These are phyloP conservation scores for Plusia festucae DNA, from an alignment of 2,888 invertebrate species.

Conservation along the genomic window DNA sequence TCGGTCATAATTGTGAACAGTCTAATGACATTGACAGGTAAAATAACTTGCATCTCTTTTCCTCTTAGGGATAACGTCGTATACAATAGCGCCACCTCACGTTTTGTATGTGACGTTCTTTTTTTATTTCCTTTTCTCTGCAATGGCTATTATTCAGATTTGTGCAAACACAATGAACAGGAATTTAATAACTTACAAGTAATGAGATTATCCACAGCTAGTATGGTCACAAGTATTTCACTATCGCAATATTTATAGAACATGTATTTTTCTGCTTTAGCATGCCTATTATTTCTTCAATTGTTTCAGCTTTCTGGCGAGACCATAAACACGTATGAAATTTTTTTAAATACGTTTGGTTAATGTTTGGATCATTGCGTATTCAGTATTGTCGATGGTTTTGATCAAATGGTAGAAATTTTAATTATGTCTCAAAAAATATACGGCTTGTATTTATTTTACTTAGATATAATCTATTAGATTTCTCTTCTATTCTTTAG, in stretches of 20 bases:
- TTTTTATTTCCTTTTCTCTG: slow-evolving; percentile 59
- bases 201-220: slow-evolving; percentile 55
- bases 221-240: slow-evolving; percentile 60
- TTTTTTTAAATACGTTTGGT: slow-evolving; percentile 28
- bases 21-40: slow-evolving; percentile 68
- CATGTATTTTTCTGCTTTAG: slow-evolving; percentile 59
- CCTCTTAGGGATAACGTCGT: slow-evolving; percentile 48
- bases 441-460: too few relatives aligned
- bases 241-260: slow-evolving; percentile 52
- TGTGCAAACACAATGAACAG: slow-evolving; percentile 29
- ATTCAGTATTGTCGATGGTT: slow-evolving; percentile 15
- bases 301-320: slow-evolving; percentile 69
- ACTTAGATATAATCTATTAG: too few relatives aligned
- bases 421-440: too few relatives aligned
- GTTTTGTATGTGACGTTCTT: slow-evolving; percentile 56
- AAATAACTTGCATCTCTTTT: slow-evolving; percentile 61
- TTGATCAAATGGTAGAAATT: neutral
- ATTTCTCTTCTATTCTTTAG: too few relatives aligned
- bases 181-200: slow-evolving; percentile 59
- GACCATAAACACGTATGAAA: slow-evolving; percentile 49
- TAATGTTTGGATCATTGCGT: slow-evolving; percentile 30
- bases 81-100: slow-evolving; percentile 63
- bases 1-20: slow-evolving; percentile 59
- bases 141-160: slow-evolving; percentile 56
- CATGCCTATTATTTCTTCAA: slow-evolving; percentile 68